Evolutionary conservation across 2,797 vertebrate genomes (phyloP).

Genomic region (Sciurus carolinensis): DNA sequence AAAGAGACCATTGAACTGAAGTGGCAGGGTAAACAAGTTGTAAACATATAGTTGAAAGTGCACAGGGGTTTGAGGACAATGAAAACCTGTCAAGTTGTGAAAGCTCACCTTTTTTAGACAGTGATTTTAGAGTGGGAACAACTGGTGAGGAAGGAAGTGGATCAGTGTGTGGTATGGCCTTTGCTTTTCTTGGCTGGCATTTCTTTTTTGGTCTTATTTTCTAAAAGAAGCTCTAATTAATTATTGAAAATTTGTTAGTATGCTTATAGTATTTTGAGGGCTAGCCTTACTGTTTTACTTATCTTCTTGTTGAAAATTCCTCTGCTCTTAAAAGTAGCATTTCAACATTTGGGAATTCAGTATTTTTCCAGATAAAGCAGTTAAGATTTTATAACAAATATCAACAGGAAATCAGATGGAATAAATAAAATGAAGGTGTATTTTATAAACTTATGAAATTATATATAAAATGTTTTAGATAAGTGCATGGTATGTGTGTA

Average conservation of each 20-base stretch:
- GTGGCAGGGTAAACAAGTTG: background rate
- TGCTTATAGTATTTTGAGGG: background rate
- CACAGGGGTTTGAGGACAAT: background rate
- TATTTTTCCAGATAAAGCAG: background rate
- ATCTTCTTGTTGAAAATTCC: conserved; percentile 15
- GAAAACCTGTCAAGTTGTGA: background rate
- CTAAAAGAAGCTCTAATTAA: background rate
- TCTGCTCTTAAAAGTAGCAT: background rate
- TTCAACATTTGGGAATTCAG: background rate
- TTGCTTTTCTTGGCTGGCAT: background rate
- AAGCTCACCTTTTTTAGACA: background rate
- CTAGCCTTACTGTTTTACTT: background rate
- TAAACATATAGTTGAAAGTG: background rate
- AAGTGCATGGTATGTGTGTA: background rate
- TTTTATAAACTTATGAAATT: conserved; percentile 3
- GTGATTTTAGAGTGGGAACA: background rate
- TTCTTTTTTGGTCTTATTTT: background rate
- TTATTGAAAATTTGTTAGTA: background rate
- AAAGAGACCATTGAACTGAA: background rate
- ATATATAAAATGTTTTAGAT: background rate
- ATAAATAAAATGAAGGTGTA: background rate
- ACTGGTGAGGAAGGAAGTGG: background rate
- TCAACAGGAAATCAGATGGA: background rate
- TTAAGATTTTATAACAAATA: background rate
- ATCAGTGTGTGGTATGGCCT: background rate